These are phyloP conservation scores for Enteromius fasciolatus DNA, from an alignment of 2,797 vertebrate genomes.

Conservation along the genomic window DNA sequence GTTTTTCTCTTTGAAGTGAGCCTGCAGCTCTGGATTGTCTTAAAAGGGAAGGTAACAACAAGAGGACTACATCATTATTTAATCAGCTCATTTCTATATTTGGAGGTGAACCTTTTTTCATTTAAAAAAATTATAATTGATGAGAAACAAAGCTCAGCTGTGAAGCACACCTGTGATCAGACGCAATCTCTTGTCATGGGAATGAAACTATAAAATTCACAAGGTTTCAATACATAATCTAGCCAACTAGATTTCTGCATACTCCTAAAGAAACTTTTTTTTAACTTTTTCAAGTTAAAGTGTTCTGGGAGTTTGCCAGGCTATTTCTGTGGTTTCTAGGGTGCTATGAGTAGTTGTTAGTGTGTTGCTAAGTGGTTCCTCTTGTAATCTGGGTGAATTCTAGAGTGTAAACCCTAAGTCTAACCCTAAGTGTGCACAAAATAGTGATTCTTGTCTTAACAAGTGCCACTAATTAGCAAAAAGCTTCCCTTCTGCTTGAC, in stretches of 20 bases:
- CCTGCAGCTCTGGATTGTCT: constrained; percentile 52
- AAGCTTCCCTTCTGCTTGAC: not conserved
- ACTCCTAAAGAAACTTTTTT: not conserved
- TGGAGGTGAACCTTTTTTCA: not conserved
- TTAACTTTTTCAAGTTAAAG: not conserved
- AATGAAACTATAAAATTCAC: constrained; percentile 2
- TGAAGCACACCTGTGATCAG: constrained; percentile 15
- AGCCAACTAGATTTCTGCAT: not conserved
- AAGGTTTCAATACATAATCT: not conserved
- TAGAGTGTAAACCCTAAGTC: not conserved
- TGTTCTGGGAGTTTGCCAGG: not conserved
- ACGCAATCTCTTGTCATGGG: not conserved
- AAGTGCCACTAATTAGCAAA: constrained; percentile 9
- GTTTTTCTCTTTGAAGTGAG: constrained; percentile 53
- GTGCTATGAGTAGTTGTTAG: not conserved
- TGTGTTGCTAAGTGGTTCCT: not conserved
- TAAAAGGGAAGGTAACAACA: constrained; percentile 52
- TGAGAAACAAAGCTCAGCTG: constrained; percentile 14
- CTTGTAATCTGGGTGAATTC: not conserved
- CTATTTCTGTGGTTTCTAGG: not conserved
- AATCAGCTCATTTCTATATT: constrained; percentile 24
- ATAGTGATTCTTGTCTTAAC: not conserved
- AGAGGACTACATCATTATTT: constrained; percentile 13
- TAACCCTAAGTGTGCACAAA: not conserved
- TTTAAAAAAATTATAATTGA: constrained; percentile 4